A percentile compares a stretch with the other conserved stretches of the same genome.
Evolutionary conservation across 2,797 vertebrate species (phyloP).

Genomic region (Alectoris magna): DNA sequence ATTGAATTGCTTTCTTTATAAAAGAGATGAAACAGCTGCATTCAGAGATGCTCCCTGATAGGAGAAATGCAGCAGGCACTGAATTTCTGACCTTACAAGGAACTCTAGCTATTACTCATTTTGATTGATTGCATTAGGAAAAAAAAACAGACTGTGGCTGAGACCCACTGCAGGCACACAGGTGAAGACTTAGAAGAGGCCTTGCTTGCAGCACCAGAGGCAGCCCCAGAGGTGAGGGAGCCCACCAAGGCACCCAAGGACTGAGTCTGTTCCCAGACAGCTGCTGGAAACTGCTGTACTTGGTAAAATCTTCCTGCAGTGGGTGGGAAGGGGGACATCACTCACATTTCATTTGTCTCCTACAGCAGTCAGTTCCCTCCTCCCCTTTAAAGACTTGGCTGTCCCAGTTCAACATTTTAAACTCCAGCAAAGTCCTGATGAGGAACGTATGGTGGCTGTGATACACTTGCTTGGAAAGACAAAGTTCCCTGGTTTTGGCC

Average conservation of each 20-base stretch:
- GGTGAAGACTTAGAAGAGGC: neutral
- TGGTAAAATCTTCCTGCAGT: neutral
- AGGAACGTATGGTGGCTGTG: neutral
- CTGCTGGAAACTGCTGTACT: neutral
- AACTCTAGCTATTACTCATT: neutral
- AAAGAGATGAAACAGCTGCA: neutral
- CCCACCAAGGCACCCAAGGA: fast-evolving
- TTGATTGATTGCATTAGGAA: neutral
- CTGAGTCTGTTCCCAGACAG: fast-evolving
- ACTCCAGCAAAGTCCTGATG: neutral
- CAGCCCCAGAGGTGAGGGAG: neutral
- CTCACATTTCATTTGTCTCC: neutral
- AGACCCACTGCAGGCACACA: neutral
- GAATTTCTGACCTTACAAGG: neutral
- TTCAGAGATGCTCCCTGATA: fast-evolving
- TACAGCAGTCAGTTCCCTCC: neutral
- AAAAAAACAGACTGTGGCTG: neutral
- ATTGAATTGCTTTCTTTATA: neutral
- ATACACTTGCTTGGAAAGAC: neutral
- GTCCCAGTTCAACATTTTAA: neutral
- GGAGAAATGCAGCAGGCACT: neutral
- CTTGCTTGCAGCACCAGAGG: neutral
- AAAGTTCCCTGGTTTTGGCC: neutral
- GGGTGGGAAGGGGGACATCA: neutral
- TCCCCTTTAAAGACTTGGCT: neutral